A percentile compares a stretch with the other conserved stretches of the same genome.
These are phyloP conservation scores for Eublepharis macularius DNA, from an alignment of 2,113 vertebrate species.

Conservation along the genomic window DNA sequence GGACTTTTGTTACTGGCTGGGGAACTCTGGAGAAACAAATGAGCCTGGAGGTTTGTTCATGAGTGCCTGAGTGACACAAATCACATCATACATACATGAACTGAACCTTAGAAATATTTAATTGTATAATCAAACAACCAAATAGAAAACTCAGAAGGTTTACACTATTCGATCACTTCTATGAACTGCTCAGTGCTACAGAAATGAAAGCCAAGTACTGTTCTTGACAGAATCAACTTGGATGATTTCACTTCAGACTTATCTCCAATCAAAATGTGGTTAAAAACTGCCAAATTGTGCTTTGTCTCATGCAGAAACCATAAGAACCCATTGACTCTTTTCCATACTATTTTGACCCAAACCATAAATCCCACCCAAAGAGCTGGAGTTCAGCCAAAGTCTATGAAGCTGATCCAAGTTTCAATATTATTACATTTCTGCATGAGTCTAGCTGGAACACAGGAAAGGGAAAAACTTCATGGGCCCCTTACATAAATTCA, in stretches of 20 bases:
- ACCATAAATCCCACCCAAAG: background rate
- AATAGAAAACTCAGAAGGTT: background rate
- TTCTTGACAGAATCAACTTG: background rate
- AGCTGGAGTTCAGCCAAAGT: background rate
- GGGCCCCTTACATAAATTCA: background rate
- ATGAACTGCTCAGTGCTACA: background rate
- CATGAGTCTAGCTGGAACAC: background rate
- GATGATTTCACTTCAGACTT: background rate
- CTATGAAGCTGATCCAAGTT: background rate
- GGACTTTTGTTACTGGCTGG: too few relatives aligned
- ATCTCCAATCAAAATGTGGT: background rate
- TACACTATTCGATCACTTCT: background rate
- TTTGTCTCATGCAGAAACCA: background rate
- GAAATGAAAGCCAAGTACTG: slow-evolving; percentile 4
- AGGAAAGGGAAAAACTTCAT: background rate
- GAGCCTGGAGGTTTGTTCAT: background rate
- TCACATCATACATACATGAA: background rate
- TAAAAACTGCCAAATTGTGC: background rate
- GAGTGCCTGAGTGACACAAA: background rate
- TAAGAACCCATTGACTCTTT: background rate
- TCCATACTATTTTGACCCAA: background rate
- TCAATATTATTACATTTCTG: background rate
- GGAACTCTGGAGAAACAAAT: background rate
- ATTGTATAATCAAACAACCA: background rate
- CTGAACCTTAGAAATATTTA: background rate